A percentile compares a stretch with the other conserved stretches of the same genome.
Evolutionary conservation across 2,797 vertebrate genomes (phyloP).

Genomic region (Sebastes glaucus): DNA sequence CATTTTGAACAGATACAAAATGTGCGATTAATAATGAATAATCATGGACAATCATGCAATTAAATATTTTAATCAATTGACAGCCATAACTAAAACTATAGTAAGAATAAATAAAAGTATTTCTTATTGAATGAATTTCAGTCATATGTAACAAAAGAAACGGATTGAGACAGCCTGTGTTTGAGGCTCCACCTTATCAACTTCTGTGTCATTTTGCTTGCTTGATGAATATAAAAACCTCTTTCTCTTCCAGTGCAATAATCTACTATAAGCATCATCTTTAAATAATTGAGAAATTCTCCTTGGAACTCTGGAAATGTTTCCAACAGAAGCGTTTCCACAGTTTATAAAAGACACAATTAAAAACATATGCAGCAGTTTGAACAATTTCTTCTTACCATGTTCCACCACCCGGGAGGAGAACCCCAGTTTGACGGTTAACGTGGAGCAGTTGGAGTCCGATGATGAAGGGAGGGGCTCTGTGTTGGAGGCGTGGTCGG

Average conservation of each 20-base stretch:
- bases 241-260: background rate
- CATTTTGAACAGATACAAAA: too few species aligned
- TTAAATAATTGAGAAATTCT: background rate
- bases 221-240: background rate
- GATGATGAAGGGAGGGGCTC: slow-evolving; percentile 67
- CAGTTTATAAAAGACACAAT: background rate
- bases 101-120: background rate
- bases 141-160: background rate
- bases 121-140: background rate
- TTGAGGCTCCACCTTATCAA: background rate
- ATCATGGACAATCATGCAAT: too few species aligned
- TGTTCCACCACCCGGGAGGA: slow-evolving; percentile 93
- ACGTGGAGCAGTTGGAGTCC: slow-evolving; percentile 87
- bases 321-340: background rate
- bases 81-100: background rate
- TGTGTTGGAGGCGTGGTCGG: slow-evolving; percentile 38
- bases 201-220: background rate
- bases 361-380: background rate
- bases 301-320: background rate
- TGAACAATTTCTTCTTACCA: slow-evolving; percentile 84
- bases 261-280: background rate
- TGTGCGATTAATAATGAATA: too few species aligned
- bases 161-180: background rate
- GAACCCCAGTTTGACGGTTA: slow-evolving; percentile 93
- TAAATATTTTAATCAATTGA: too few species aligned